Evolutionary conservation across 2,113 vertebrate species (phyloP).

Genomic region (Scolopax mira): DNA sequence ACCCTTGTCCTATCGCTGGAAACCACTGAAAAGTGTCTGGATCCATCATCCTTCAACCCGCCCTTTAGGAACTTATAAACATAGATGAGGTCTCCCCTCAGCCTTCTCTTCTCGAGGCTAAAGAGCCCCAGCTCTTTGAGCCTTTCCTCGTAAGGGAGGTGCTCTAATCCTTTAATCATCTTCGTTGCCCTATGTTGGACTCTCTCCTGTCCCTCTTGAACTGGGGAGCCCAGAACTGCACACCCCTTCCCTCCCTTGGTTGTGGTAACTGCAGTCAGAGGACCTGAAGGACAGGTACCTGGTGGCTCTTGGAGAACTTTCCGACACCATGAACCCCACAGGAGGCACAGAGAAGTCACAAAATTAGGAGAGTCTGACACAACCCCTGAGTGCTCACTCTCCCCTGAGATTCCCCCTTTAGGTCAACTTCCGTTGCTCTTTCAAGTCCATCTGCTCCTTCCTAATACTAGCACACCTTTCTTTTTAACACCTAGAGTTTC

Average conservation of each 20-base stretch:
- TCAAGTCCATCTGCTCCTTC: neutral
- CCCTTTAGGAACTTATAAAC: too few relatives aligned
- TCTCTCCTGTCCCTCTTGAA: too few relatives aligned
- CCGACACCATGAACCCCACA: neutral
- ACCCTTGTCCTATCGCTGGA: too few relatives aligned
- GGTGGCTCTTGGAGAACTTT: neutral
- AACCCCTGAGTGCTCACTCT: neutral
- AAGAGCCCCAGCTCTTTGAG: too few relatives aligned
- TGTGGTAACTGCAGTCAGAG: neutral
- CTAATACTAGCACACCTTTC: neutral
- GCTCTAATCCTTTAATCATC: too few relatives aligned
- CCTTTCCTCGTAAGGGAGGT: too few relatives aligned
- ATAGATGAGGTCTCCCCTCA: too few relatives aligned
- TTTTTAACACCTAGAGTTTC: neutral
- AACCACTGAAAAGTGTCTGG: too few relatives aligned
- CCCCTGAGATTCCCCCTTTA: neutral
- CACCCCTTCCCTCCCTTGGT: rapidly evolving
- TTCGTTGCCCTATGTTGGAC: too few relatives aligned
- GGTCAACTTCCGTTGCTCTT: neutral
- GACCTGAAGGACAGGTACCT: neutral
- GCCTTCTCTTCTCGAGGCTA: too few relatives aligned
- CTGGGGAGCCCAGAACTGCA: too few relatives aligned
- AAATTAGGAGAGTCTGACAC: rapidly evolving
- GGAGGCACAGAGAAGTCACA: neutral
- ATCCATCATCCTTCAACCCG: too few relatives aligned